Evolutionary conservation across 2,888 invertebrate genomes (phyloP).

Genomic region (Hypolimnas misippus): DNA sequence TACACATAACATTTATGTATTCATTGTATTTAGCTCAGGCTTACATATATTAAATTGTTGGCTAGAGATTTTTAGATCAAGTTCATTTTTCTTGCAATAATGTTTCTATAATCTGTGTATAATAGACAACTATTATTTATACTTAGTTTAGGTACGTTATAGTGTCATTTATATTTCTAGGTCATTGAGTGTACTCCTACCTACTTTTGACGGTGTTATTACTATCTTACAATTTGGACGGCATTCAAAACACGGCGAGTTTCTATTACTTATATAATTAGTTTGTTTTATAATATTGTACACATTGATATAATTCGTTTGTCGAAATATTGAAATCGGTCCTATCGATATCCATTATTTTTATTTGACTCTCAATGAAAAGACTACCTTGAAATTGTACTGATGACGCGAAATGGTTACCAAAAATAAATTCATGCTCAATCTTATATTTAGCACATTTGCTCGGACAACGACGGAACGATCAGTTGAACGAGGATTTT

Average conservation of each 20-base stretch:
- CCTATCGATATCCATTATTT: constrained; percentile 9
- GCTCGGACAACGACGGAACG: constrained; percentile 69
- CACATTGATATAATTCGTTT: not conserved
- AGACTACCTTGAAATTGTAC: constrained; percentile 45
- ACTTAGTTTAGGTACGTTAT: not conserved
- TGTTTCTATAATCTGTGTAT: no score
- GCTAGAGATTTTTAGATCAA: no score
- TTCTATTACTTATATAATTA: constrained; percentile 18
- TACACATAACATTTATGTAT: no score
- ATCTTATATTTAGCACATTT: constrained; percentile 82
- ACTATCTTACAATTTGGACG: not conserved
- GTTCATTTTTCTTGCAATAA: no score
- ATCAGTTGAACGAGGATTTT: constrained; percentile 80
- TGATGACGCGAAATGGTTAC: constrained; percentile 80
- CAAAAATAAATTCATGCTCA: constrained; percentile 82
- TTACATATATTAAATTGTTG: no score
- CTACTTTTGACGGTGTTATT: not conserved
- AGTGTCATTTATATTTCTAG: not conserved
- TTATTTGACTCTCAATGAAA: constrained; percentile 47
- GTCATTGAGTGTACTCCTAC: not conserved
- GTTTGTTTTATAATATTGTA: not conserved
- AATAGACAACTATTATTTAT: no score
- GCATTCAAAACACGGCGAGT: constrained; percentile 5
- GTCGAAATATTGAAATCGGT: not conserved
- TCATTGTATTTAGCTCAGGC: no score